phyloP scores from a whole-genome alignment of 2,888 invertebrate species.

The Matsumyia berberina region DNA sequence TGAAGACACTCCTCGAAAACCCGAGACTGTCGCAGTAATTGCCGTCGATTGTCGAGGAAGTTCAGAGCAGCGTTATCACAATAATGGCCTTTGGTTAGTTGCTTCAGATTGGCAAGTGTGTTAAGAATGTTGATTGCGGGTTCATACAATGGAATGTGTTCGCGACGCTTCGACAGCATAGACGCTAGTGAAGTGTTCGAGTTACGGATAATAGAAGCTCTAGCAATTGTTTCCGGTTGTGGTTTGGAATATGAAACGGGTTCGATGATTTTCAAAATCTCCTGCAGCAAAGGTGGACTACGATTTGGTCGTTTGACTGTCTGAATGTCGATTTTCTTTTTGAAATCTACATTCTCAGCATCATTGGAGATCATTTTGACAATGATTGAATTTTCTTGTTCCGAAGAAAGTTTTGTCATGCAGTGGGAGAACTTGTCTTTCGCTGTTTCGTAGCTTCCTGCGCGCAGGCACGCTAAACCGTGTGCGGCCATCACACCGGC shows the following conservation, averaged over 20 bases:
- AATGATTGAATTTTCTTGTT: constrained; percentile 79
- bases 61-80: constrained; percentile 67
- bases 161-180: constrained; percentile 83
- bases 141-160: constrained; percentile 85
- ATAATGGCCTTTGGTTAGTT: constrained; percentile 86
- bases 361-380: constrained; percentile 76
- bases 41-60: constrained; percentile 64
- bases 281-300: constrained; percentile 89
- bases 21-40: constrained; percentile 82
- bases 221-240: constrained; percentile 81
- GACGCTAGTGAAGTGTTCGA: constrained; percentile 82
- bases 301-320: constrained; percentile 85
- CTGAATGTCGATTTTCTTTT: constrained; percentile 77
- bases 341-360: constrained; percentile 62
- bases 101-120: constrained; percentile 86
- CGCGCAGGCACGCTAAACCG: constrained; percentile 93
- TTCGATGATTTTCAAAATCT: constrained; percentile 89
- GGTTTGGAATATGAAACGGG: constrained; percentile 82
- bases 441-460: constrained; percentile 89
- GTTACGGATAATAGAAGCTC: constrained; percentile 82
- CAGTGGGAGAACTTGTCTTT: constrained; percentile 83
- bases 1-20: constrained; percentile 92
- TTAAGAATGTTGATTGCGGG: constrained; percentile 87
- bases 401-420: constrained; percentile 81
- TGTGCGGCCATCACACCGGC: constrained; percentile 93